A percentile compares a stretch with the other conserved stretches of the same genome.
These are phyloP conservation scores for Xenopus borealis DNA, from an alignment of 2,113 vertebrate species.

Conservation along the genomic window DNA sequence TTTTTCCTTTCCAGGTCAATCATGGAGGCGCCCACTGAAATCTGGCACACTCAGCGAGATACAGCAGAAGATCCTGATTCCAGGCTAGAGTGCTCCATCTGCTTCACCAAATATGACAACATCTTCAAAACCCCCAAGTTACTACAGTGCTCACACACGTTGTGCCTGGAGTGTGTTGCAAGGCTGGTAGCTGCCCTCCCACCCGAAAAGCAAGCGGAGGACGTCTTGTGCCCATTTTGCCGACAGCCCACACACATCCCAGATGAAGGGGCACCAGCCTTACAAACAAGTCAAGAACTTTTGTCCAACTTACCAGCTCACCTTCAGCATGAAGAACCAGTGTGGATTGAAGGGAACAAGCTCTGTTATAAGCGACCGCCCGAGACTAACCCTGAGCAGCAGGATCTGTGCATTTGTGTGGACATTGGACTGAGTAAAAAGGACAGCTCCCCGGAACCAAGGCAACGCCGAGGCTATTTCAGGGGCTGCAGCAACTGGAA, in stretches of 20 bases:
- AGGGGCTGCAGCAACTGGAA: conserved; percentile 76
- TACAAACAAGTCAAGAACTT: conserved; percentile 62
- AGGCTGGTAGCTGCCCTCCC: conserved; percentile 75
- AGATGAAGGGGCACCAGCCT: conserved; percentile 71
- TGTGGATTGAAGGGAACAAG: conserved; percentile 88
- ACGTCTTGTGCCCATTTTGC: conserved; percentile 86
- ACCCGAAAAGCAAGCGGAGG: conserved; percentile 50
- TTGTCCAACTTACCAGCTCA: conserved; percentile 77
- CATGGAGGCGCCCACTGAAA: conserved; percentile 55
- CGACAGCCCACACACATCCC: conserved; percentile 79
- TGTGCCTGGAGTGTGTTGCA: conserved; percentile 93
- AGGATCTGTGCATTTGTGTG: conserved; percentile 72
- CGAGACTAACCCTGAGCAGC: background rate
- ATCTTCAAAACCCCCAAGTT: conserved; percentile 90
- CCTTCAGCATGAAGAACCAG: conserved; percentile 71
- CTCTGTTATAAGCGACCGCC: conserved; percentile 74
- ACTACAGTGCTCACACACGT: conserved; percentile 85
- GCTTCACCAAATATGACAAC: conserved; percentile 91
- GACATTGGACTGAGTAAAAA: conserved; percentile 81
- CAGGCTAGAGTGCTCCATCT: conserved; percentile 86
- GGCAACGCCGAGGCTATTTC: conserved; percentile 42
- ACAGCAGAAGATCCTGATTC: conserved; percentile 47
- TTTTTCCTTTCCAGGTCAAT: no score
- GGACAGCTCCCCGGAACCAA: accelerated
- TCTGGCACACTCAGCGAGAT: conserved; percentile 50